Evolutionary conservation across 2,113 vertebrate species (phyloP).

Genomic region (Hymenochirus boettgeri): DNA sequence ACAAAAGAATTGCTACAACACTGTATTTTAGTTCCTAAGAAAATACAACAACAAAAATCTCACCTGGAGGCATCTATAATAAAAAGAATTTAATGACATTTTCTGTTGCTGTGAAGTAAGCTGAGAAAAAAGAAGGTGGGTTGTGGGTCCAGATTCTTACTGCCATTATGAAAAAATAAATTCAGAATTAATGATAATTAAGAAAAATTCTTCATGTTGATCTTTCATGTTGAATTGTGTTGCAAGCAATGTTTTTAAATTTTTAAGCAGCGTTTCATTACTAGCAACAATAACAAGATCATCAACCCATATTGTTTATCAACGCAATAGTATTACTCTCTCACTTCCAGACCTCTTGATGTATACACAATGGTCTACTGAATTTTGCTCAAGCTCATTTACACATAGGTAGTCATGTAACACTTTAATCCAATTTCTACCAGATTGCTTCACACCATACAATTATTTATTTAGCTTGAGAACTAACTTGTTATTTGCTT

Average conservation of each 20-base stretch:
- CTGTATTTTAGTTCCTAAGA: too few relatives aligned
- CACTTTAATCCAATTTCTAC: constrained; percentile 41
- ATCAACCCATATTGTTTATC: constrained; percentile 47
- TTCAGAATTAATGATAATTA: too few relatives aligned
- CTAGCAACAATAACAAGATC: constrained; percentile 20
- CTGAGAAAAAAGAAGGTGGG: too few relatives aligned
- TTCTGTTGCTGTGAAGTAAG: too few relatives aligned
- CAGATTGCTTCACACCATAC: constrained; percentile 39
- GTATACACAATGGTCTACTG: constrained; percentile 2
- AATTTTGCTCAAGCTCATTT: constrained; percentile 21
- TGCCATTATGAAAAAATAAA: too few relatives aligned
- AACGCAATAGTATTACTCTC: constrained; percentile 31
- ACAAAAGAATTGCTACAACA: too few relatives aligned
- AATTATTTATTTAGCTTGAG: constrained; percentile 44
- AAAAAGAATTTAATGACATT: too few relatives aligned
- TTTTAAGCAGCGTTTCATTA: constrained; percentile 1
- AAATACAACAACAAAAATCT: too few relatives aligned
- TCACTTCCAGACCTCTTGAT: constrained; percentile 26
- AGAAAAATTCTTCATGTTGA: too few relatives aligned
- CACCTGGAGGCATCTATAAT: too few relatives aligned
- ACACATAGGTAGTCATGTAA: constrained; percentile 35
- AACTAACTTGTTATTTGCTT: too few relatives aligned
- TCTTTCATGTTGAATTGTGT: constrained; percentile 41
- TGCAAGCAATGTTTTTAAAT: constrained; percentile 16
- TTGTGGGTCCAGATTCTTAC: too few relatives aligned